phyloP scores from a whole-genome alignment of 2,113 vertebrate species.

The Rhombomys opimus region DNA sequence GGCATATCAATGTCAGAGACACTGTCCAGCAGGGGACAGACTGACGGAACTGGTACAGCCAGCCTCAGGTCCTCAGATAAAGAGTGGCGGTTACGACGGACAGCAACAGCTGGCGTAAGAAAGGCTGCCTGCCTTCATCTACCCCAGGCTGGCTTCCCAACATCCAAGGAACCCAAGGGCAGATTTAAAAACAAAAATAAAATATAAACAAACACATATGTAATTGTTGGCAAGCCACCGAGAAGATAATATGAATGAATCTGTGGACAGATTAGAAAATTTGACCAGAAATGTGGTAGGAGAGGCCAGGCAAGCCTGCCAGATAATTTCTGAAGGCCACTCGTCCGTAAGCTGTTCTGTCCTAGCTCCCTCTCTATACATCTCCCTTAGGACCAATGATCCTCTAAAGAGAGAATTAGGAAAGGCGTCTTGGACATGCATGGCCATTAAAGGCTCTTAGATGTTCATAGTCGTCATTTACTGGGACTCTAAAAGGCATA shows the following conservation, averaged over 20 bases:
- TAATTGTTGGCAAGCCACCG: background rate
- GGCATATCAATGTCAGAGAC: background rate
- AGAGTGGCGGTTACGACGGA: background rate
- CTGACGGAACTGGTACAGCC: background rate
- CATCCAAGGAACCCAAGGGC: slow-evolving; percentile 12
- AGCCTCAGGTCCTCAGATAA: background rate
- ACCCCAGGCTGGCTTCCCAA: background rate
- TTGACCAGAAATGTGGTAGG: background rate
- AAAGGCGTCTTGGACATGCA: background rate
- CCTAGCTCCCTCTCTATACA: background rate
- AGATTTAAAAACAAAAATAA: background rate
- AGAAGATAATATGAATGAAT: background rate
- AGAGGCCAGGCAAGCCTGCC: background rate
- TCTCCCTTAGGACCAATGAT: background rate
- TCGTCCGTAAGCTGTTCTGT: background rate
- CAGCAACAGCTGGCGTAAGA: background rate
- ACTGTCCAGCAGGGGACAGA: background rate
- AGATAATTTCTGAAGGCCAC: background rate
- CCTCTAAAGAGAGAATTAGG: background rate
- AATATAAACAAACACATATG: background rate
- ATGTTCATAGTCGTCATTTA: background rate
- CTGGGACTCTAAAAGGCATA: background rate
- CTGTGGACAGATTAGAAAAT: slow-evolving; percentile 40
- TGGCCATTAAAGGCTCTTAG: background rate
- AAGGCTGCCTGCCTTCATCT: background rate